Base-by-base conservation (phyloP, 2,113 vertebrate genomes). In the Scartelaos histophorus region DNA sequence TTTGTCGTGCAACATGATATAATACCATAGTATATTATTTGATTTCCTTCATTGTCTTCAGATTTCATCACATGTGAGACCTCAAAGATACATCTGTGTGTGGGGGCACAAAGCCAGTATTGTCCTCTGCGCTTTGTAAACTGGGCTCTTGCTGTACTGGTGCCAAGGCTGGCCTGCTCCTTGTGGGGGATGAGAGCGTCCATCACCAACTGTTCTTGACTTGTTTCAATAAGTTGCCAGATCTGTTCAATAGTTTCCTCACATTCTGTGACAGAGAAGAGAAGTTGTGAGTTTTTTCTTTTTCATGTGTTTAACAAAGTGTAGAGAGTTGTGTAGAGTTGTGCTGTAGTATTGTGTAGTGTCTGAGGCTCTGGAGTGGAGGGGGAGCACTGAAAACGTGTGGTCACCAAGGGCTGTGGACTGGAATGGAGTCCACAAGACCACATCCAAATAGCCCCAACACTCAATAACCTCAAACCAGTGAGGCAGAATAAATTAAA, bases 321-420 rank as follows among this genome's bases (percentile, higher is more conserved):
- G 79, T 22, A 68, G 58, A 68, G 72, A 67, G 70, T 78, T 58
- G 73, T 22, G 68, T 54, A 68, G 72, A 67, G 70, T 78, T 58
- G 73, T 68, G 68, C 80, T 60, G 75, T 51, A 3, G 75, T 66
- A 69, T 73, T 81, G 77, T 79, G 69, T 57, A 74, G 74, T 69
- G 72, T 90, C 65, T 80, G 62, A 84, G 71, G 79, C 69, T 71
- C 60, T 75, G 56, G 70, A 77, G 78, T 67, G 71, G 72, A 1
- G 69, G 81, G 68, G 67, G 80, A 66, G 81, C 70, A 45, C 34
- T 58, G 61, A 69, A 70, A 79, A 88, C 74, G 79, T 87, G 88
- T 90, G 84, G 90, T 92, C 86, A 80, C 91, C 90, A 90, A 82
- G 91, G 91, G 65, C 71, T 82, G 67, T 60, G 67, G 57, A 62